Base-by-base conservation (phyloP, 2,797 vertebrate species). In the Xenopus petersii region DNA sequence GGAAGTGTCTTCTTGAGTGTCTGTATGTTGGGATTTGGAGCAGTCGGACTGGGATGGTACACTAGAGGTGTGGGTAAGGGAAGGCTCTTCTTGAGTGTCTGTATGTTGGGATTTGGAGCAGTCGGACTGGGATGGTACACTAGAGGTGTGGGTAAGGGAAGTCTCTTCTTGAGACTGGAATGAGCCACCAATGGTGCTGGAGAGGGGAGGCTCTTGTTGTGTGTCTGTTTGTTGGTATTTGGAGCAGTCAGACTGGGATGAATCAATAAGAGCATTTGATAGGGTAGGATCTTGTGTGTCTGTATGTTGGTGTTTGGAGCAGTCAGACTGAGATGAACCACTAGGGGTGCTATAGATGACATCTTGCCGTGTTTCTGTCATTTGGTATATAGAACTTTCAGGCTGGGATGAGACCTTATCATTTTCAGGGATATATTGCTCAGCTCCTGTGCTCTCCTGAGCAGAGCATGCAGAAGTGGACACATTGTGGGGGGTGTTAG, bases 1-100 rank as follows among this genome's bases (percentile, higher is more conserved):
- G 42, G 64, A 5, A n/a, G 10, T 15, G 12, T 66, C 60, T 26
- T 67, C 56, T 64, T 75, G 73, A 2, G 58, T 61, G 11, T 68
- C 65, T 17, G 15, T 33, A 30, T 68, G 58, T 30, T 55, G 47
- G 3, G 4, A 58, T 2, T 21, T 36, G 8, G 47, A 24, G n/a
- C 17, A 10, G 47, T 51, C 59, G 5, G 73, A 58, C 33, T 48
- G 36, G 1, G 59, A 56, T 12, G 13, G 15, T 4, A 49, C 15
- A 17, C 16, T 2, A 0, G 60, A 6, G 8, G 67, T 21, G 8
- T 16, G 3, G 4, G 54, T 16, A 1, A 10, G 9, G 5, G 64
- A 49, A 30, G 21, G 33, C 7, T 63, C 70, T 6, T 12, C 4
- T 16, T 10, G 15, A 21, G 55, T 17, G 16, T 58, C 55, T 9